Percentiles rank a stretch among this genome's conserved stretches.
Evolutionary conservation across 2,113 vertebrate genomes (phyloP).

Genomic region (Protobothrops flavoviridis): DNA sequence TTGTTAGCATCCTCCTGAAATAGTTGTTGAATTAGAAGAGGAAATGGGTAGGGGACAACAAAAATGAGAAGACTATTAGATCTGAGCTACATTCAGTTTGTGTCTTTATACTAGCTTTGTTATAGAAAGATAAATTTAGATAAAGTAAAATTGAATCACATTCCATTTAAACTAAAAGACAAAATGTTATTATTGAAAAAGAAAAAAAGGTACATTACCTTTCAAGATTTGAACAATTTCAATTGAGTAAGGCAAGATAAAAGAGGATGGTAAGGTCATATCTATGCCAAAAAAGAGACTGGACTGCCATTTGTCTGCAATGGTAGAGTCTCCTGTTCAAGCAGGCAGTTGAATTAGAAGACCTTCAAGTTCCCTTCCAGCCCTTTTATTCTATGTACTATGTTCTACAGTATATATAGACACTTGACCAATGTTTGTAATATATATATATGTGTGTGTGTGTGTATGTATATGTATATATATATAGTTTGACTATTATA

Average conservation of each 20-base stretch:
- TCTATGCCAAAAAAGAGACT: background rate
- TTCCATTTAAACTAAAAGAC: background rate
- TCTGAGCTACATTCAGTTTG: background rate
- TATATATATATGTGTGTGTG: background rate
- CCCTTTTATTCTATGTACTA: background rate
- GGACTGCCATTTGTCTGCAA: background rate
- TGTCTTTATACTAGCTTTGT: background rate
- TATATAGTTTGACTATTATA: background rate
- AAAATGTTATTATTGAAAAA: background rate
- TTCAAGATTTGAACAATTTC: background rate
- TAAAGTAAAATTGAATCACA: background rate
- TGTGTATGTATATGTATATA: no score
- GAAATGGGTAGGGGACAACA: background rate
- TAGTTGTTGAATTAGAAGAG: background rate
- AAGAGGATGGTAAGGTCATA: no score
- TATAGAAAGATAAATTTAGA: background rate
- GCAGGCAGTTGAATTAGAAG: background rate
- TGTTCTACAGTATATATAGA: background rate
- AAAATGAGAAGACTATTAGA: background rate
- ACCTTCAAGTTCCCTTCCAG: background rate
- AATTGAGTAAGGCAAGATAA: background rate
- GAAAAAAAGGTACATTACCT: background rate
- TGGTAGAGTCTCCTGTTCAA: background rate
- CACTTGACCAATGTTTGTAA: background rate
- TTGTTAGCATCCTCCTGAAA: constrained; percentile 26